phyloP scores from a whole-genome alignment of 2,888 invertebrate species.

The Lacanobia oleracea region DNA sequence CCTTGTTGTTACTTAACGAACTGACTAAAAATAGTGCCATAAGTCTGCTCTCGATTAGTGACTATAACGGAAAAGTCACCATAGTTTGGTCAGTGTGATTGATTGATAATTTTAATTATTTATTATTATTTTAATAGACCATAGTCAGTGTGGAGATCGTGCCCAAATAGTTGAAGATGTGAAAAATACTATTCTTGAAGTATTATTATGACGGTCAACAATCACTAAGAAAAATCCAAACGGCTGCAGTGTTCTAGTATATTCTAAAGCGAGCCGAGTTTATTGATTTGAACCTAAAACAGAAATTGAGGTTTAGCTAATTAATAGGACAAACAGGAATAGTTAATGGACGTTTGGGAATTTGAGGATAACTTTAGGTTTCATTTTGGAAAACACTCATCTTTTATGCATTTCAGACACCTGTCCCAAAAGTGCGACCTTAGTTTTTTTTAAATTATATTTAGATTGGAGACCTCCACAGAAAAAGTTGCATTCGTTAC shows the following conservation, averaged over 20 bases:
- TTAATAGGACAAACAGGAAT: constrained; percentile 50
- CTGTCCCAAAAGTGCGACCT: neutral
- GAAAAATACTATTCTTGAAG: neutral
- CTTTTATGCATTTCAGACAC: neutral
- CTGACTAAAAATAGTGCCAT: neutral
- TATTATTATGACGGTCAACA: too few species aligned
- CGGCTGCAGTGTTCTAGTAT: neutral
- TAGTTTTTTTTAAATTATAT: neutral
- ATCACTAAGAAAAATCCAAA: neutral
- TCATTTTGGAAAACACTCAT: neutral
- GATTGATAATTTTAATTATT: too few species aligned
- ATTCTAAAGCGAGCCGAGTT: constrained; percentile 25
- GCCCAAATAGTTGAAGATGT: neutral
- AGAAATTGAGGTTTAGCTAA: constrained; percentile 33
- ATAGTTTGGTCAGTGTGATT: neutral
- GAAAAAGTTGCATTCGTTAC: neutral
- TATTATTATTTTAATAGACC: too few species aligned
- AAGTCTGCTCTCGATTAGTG: too few species aligned
- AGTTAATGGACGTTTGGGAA: constrained; percentile 5
- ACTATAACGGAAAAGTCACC: too few species aligned
- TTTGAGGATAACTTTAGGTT: too few species aligned
- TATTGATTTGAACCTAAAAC: constrained; percentile 43
- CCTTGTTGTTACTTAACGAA: constrained; percentile 46
- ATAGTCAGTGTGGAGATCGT: too few species aligned
- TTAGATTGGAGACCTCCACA: neutral